These are phyloP conservation scores for Gavialis gangeticus DNA, from an alignment of 2,113 vertebrate genomes.

Conservation along the genomic window DNA sequence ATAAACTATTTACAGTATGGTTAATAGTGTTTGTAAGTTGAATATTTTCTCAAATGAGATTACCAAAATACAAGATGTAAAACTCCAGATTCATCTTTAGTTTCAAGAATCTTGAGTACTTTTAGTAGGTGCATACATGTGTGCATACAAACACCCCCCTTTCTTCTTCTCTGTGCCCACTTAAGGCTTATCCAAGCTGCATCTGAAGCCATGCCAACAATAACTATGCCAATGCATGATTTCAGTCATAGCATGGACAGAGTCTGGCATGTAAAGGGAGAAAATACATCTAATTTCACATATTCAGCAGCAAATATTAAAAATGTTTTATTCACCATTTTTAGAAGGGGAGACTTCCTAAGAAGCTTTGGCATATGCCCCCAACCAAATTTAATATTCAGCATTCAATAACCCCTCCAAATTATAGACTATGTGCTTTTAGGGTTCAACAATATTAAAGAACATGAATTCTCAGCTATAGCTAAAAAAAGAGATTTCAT, in stretches of 20 bases:
- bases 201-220: background rate
- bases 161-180: background rate
- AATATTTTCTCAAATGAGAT: background rate
- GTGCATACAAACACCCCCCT: background rate
- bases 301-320: background rate
- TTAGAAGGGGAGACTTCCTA: background rate
- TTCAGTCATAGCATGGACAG: accelerated
- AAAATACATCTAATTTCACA: slow-evolving; percentile 19
- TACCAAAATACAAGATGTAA: background rate
- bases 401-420: slow-evolving; percentile 26
- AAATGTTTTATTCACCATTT: slow-evolving; percentile 34
- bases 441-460: slow-evolving; percentile 40
- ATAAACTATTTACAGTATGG: background rate
- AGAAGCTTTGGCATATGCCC: slow-evolving; percentile 17
- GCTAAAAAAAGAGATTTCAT: slow-evolving; percentile 16
- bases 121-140: background rate
- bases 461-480: slow-evolving; percentile 15
- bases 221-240: background rate
- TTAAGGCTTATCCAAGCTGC: background rate
- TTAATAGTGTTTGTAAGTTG: background rate
- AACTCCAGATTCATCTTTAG: background rate
- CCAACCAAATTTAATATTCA: slow-evolving; percentile 57
- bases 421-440: slow-evolving; percentile 39
- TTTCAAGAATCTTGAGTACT: background rate
- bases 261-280: background rate